phyloP scores from a whole-genome alignment of 2,888 invertebrate species.

The Falcaria lacertinaria region DNA sequence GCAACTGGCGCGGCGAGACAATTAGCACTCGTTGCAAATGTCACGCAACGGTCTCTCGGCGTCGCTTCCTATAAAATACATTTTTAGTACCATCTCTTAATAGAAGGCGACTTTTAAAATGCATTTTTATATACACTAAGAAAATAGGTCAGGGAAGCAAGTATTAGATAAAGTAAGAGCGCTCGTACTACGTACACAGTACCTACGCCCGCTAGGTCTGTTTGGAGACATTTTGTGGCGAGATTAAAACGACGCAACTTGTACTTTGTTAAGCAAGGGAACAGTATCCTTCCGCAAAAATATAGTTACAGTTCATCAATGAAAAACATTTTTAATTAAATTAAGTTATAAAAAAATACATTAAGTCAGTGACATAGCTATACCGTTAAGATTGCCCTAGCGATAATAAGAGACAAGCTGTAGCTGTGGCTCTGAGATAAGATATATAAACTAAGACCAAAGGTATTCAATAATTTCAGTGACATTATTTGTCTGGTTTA shows the following conservation, averaged over 20 bases:
- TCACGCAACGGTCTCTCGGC: conserved; percentile 52
- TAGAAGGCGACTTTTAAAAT: conserved; percentile 19
- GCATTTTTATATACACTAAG: conserved; percentile 5
- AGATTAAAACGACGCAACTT: conserved; percentile 1
- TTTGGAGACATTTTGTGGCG: background rate
- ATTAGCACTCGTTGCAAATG: conserved; percentile 66
- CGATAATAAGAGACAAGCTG: too few relatives aligned
- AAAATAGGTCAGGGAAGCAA: conserved; percentile 19
- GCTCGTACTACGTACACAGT: conserved; percentile 7
- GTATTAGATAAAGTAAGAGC: conserved; percentile 15
- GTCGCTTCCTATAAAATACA: conserved; percentile 8
- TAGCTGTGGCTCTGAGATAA: too few relatives aligned
- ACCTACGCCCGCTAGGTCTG: conserved; percentile 6
- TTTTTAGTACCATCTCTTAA: conserved; percentile 21
- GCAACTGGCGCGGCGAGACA: conserved; percentile 45
- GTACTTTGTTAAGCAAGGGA: too few relatives aligned
- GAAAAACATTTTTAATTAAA: too few relatives aligned
- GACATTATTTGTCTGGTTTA: too few relatives aligned
- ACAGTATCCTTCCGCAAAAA: too few relatives aligned
- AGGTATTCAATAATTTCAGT: too few relatives aligned
- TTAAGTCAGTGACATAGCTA: too few relatives aligned
- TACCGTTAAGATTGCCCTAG: too few relatives aligned
- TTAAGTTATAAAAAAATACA: too few relatives aligned
- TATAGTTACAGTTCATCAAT: too few relatives aligned
- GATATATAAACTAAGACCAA: too few relatives aligned